These are phyloP conservation scores for Cyanistes caeruleus DNA, from an alignment of 2,113 vertebrate genomes.

Conservation along the genomic window DNA sequence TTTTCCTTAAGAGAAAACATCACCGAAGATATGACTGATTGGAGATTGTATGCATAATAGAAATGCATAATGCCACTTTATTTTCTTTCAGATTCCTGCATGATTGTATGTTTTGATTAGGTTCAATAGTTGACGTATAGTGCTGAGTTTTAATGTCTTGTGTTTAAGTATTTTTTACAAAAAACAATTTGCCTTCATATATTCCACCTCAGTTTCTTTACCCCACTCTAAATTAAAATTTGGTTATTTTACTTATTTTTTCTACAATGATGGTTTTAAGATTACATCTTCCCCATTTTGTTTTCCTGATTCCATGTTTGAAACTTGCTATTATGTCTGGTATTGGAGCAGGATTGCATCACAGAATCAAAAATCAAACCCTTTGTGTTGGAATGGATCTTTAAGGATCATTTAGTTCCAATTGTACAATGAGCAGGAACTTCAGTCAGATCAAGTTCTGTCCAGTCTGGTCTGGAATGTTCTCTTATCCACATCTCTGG, in stretches of 20 bases:
- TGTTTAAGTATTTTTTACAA: neutral
- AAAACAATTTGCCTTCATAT: rapidly evolving
- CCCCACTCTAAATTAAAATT: neutral
- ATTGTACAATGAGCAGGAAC: neutral
- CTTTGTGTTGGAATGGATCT: neutral
- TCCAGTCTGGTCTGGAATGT: neutral
- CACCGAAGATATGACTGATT: neutral
- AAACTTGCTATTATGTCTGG: neutral
- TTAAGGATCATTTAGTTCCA: neutral
- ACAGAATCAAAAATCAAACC: neutral
- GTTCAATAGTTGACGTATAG: neutral
- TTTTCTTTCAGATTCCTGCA: neutral
- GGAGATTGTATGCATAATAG: neutral
- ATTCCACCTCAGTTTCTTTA: neutral
- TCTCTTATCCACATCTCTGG: neutral
- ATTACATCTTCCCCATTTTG: neutral
- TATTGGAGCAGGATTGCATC: neutral
- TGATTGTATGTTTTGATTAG: neutral
- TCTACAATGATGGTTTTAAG: neutral
- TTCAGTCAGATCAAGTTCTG: neutral
- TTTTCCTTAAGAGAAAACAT: neutral
- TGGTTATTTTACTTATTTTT: neutral
- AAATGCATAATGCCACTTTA: neutral
- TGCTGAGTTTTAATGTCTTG: neutral
- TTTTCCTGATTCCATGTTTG: neutral